Evolutionary conservation across 2,797 vertebrate species (phyloP).

Genomic region (Dendrocincla fuliginosa): DNA sequence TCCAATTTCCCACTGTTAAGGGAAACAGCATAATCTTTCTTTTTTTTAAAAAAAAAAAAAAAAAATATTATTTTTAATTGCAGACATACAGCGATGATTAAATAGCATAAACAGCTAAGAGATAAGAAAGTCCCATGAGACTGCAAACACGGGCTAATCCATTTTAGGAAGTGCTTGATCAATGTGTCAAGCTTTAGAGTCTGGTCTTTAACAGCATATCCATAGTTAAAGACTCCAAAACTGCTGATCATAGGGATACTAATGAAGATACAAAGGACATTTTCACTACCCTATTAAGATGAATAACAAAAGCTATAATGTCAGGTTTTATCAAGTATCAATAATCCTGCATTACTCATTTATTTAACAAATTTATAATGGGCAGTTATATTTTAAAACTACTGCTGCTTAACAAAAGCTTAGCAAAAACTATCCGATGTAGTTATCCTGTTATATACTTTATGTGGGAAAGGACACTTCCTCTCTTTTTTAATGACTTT

Average conservation of each 20-base stretch:
- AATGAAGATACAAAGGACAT: background rate
- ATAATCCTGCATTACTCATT: background rate
- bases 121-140: background rate
- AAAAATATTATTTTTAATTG: background rate
- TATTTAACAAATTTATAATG: background rate
- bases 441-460: background rate
- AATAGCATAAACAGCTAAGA: background rate
- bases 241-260: background rate
- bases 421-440: background rate
- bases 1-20: background rate
- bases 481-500: background rate
- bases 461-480: background rate
- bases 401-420: background rate
- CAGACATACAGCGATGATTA: fast-evolving
- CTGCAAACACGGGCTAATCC: background rate
- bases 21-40: fast-evolving
- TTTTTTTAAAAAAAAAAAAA: background rate
- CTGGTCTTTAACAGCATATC: background rate
- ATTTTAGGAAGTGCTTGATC: background rate
- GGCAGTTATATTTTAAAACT: background rate
- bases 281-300: background rate
- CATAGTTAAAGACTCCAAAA: background rate
- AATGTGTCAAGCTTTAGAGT: background rate
- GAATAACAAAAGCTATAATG: background rate
- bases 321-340: background rate